Evolutionary conservation across 2,888 invertebrate species (phyloP).

Genomic region (Cheilosia vulpina): DNA sequence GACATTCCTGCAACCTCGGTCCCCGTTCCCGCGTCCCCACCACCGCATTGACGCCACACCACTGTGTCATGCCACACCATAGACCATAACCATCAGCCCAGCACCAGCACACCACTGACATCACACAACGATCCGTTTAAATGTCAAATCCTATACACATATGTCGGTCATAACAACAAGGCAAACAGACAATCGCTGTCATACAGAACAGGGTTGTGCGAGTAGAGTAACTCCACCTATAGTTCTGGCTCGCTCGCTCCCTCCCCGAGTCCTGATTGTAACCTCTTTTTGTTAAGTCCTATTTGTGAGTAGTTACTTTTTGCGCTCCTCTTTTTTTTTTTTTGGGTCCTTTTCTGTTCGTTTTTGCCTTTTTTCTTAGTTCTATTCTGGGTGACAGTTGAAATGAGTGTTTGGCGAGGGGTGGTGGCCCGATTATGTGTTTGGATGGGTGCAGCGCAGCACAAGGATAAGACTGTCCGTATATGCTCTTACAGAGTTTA

Average conservation of each 20-base stretch:
- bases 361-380: constrained; percentile 39
- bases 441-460: neutral
- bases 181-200: constrained; percentile 74
- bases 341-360: constrained; percentile 20
- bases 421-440: constrained; percentile 4
- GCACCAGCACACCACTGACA: constrained; percentile 32
- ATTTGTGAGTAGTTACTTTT: constrained; percentile 26
- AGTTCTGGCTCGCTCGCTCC: neutral
- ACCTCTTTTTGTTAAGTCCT: constrained; percentile 63
- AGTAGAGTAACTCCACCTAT: constrained; percentile 2
- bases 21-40: no score
- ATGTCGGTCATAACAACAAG: constrained; percentile 75
- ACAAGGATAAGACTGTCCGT: neutral
- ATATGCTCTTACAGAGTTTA: constrained; percentile 32
- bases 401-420: constrained; percentile 51
- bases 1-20: constrained; percentile 45
- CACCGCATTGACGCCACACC: neutral
- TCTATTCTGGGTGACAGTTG: constrained; percentile 55
- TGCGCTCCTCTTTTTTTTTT: neutral
- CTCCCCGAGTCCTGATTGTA: constrained; percentile 21
- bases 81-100: neutral
- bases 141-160: constrained; percentile 73
- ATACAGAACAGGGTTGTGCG: constrained; percentile 61
- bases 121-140: constrained; percentile 73
- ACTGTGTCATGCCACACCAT: neutral